Evolutionary conservation across 92 coral and sea anemone genomes (phyloP).

Genomic region (Palythoa caribaeorum): DNA sequence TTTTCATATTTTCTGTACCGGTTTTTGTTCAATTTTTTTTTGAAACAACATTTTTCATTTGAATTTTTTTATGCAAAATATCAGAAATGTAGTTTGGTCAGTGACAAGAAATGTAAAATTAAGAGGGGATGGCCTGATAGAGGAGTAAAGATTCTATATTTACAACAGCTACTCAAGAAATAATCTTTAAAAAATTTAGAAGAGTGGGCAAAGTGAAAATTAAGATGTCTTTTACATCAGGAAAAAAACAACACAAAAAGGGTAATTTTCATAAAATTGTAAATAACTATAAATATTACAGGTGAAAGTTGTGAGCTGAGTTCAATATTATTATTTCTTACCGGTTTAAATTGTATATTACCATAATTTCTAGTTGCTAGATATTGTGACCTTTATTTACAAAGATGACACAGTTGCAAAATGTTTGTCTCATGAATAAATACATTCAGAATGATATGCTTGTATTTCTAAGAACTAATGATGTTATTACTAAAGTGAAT

Average conservation of each 20-base stretch:
- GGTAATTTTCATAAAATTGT: constrained; percentile 45
- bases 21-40: too few relatives aligned
- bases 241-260: constrained; percentile 20
- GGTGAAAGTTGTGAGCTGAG: background rate
- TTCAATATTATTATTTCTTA: constrained; percentile 9
- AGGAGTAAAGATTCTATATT: background rate
- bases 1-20: too few relatives aligned
- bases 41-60: too few relatives aligned
- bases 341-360: background rate
- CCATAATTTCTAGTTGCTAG: constrained; percentile 12
- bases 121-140: too few relatives aligned
- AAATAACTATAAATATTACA: constrained; percentile 18
- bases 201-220: background rate
- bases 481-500: too few relatives aligned
- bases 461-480: too few relatives aligned
- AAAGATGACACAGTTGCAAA: constrained; percentile 21
- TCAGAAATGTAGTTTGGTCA: too few relatives aligned
- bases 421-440: background rate
- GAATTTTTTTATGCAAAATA: too few relatives aligned
- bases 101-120: too few relatives aligned
- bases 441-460: constrained; percentile 7
- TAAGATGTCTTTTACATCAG: constrained; percentile 10
- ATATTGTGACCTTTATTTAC: constrained; percentile 34
- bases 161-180: background rate
- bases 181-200: background rate